Percentiles rank a stretch among this genome's conserved stretches.
These are phyloP conservation scores for Miichthys miiuy DNA, from an alignment of 2,797 vertebrate species.

Conservation along the genomic window DNA sequence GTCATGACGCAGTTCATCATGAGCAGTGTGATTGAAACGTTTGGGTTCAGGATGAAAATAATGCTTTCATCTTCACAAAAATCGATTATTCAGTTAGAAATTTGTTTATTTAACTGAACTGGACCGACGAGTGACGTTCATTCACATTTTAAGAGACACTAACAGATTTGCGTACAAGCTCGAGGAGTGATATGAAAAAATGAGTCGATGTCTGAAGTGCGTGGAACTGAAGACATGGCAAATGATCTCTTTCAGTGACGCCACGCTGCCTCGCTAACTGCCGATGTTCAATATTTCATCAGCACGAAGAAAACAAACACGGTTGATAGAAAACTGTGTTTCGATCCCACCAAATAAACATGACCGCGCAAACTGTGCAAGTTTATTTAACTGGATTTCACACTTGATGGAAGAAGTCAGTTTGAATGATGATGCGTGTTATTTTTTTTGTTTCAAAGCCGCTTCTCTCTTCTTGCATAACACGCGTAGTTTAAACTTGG, in stretches of 20 bases:
- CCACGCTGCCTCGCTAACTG: neutral
- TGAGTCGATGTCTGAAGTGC: neutral
- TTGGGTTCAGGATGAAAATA: neutral
- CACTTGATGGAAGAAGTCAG: neutral
- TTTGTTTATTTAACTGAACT: neutral
- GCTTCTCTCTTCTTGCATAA: neutral
- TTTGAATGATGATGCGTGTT: neutral
- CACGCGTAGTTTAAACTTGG: neutral
- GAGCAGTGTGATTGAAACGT: constrained; percentile 1
- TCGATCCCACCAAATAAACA: too few species aligned
- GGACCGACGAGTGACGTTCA: neutral
- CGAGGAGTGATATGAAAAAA: neutral
- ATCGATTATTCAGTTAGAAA: constrained; percentile 13
- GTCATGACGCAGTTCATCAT: neutral
- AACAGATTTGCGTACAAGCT: neutral
- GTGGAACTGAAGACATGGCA: neutral
- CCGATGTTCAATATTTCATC: constrained; percentile 26
- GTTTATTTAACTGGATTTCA: constrained; percentile 11
- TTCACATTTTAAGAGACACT: neutral
- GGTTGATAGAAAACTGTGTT: constrained; percentile 9
- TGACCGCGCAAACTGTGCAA: neutral
- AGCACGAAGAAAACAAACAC: constrained; percentile 37
- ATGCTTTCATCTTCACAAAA: neutral
- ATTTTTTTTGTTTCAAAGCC: neutral
- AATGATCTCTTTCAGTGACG: constrained; percentile 10